phyloP scores from a whole-genome alignment of 1,140 invertebrate species.

The Tetranychus urticae region DNA sequence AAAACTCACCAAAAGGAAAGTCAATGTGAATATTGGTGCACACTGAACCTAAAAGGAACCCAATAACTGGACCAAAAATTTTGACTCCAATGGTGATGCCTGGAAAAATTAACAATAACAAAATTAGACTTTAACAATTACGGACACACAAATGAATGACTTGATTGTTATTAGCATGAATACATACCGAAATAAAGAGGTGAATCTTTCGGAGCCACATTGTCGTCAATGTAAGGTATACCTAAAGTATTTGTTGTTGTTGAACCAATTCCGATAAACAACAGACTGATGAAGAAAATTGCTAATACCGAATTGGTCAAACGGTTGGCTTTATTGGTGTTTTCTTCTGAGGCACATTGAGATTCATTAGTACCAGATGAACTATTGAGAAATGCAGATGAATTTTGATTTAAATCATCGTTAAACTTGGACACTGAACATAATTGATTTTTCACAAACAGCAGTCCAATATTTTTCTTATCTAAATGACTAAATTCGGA shows the following conservation, averaged over 20 bases:
- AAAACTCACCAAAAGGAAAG: constrained; percentile 26
- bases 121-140: neutral
- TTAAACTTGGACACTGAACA: neutral
- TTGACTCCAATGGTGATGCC: constrained; percentile 74
- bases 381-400: neutral
- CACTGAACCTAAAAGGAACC: constrained; percentile 67
- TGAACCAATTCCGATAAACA: constrained; percentile 74
- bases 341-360: neutral
- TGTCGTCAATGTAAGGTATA: constrained; percentile 81
- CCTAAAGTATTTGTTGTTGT: constrained; percentile 77
- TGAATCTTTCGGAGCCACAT: constrained; percentile 66
- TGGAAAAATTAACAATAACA: constrained; percentile 21
- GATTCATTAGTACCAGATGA: neutral
- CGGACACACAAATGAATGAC: neutral
- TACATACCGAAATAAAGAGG: constrained; percentile 70
- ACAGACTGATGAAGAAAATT: constrained; percentile 60
- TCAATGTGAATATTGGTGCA: constrained; percentile 68
- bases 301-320: constrained; percentile 25
- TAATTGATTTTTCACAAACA: neutral
- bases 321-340: neutral
- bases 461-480: too few species aligned
- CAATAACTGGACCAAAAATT: constrained; percentile 65
- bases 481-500: neutral
- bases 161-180: neutral
- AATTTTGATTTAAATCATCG: neutral